Percentiles rank a stretch among this genome's conserved stretches.
These are phyloP conservation scores for Zaprionus capensis DNA, from an alignment of 1,140 invertebrate species.

Conservation along the genomic window DNA sequence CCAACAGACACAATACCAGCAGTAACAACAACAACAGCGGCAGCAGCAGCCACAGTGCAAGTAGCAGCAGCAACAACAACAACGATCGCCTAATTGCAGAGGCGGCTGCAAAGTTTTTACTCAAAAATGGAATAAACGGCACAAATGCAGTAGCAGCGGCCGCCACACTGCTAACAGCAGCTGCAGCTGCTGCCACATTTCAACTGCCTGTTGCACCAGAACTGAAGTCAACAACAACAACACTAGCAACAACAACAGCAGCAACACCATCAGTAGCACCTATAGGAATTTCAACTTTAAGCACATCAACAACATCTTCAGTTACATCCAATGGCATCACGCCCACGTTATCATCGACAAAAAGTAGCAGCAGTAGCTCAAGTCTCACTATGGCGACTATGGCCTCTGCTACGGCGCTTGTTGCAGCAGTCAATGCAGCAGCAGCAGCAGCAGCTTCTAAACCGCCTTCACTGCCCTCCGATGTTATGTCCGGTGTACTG, in stretches of 20 bases:
- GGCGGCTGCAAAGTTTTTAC: slow-evolving; percentile 76
- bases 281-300: slow-evolving; percentile 20
- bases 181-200: slow-evolving; percentile 56
- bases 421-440: slow-evolving; percentile 36
- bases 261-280: slow-evolving; percentile 31
- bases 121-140: slow-evolving; percentile 81
- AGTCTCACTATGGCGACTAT: slow-evolving; percentile 60
- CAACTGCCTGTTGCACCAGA: slow-evolving; percentile 60
- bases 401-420: slow-evolving; percentile 65
- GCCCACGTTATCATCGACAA: slow-evolving; percentile 58
- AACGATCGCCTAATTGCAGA: slow-evolving; percentile 74
- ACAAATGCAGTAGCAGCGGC: slow-evolving; percentile 57
- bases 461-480: slow-evolving; percentile 19
- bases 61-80: slow-evolving; percentile 49
- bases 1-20: slow-evolving; percentile 32
- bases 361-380: slow-evolving; percentile 39
- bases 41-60: slow-evolving; percentile 22
- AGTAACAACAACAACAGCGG: slow-evolving; percentile 36
- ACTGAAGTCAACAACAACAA: slow-evolving; percentile 33
- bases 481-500: slow-evolving; percentile 68
- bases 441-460: slow-evolving; percentile 47
- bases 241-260: slow-evolving; percentile 22
- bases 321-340: slow-evolving; percentile 68
- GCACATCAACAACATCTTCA: slow-evolving; percentile 28
- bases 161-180: slow-evolving; percentile 43